These are phyloP conservation scores for Leptopilina myrica DNA, from an alignment of 2,888 invertebrate genomes.

Conservation along the genomic window DNA sequence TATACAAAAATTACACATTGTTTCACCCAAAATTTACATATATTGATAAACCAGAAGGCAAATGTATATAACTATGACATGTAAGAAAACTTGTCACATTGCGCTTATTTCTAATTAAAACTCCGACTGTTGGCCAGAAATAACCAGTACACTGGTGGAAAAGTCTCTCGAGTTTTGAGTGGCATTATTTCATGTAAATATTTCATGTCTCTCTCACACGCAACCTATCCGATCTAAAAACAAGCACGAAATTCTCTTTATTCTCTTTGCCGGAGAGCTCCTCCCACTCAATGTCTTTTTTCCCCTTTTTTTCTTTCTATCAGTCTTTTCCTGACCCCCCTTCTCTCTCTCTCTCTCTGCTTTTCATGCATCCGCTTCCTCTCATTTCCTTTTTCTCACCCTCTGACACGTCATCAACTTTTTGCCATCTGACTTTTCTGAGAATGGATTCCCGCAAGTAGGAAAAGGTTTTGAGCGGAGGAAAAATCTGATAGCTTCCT, in stretches of 20 bases:
- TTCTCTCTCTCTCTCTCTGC: slow-evolving; percentile 44
- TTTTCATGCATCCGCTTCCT: slow-evolving; percentile 37
- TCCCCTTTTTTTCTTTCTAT: slow-evolving; percentile 33
- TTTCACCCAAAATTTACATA: not conserved
- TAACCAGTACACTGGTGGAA: not conserved
- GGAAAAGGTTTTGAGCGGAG: not conserved
- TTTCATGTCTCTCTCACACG: slow-evolving; percentile 42
- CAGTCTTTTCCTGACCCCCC: slow-evolving; percentile 38
- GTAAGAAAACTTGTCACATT: not conserved
- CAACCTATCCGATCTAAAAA: slow-evolving; percentile 37
- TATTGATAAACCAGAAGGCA: not conserved
- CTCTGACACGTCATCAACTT: slow-evolving; percentile 42
- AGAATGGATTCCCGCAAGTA: slow-evolving; percentile 15
- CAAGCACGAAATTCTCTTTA: slow-evolving; percentile 34
- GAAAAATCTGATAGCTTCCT: slow-evolving; percentile 17
- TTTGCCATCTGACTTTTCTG: slow-evolving; percentile 34
- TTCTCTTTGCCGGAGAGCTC: slow-evolving; percentile 20
- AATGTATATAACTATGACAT: not conserved
- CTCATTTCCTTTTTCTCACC: slow-evolving; percentile 38
- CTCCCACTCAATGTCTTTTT: slow-evolving; percentile 44
- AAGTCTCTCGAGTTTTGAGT: slow-evolving; percentile 21
- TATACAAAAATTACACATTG: no score
- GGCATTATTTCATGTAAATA: slow-evolving; percentile 40
- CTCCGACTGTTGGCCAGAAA: not conserved
- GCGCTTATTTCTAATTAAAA: slow-evolving; percentile 23